Base-by-base conservation (phyloP, 2,888 invertebrate species). In the Acronicta leporina region DNA sequence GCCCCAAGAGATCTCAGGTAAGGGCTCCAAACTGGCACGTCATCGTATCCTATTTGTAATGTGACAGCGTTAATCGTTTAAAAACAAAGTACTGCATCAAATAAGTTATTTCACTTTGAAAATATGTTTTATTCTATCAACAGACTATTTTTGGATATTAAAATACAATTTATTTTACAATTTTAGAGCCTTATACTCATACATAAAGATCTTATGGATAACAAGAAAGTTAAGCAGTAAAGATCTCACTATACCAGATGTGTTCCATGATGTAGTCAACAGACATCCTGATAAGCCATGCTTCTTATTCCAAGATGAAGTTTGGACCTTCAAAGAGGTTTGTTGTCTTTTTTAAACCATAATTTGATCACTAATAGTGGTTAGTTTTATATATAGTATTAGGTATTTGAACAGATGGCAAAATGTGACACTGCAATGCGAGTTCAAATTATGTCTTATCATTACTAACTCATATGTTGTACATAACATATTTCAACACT, bases 281-380 rank as follows among this genome's bases (percentile, higher is more conserved):
- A 96, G 95, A 78, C 96, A 97, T 89, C 98, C 99, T 0, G 95
- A 98, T 74, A 98, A 98, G 91, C 90, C 96, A 16, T 97, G 98
- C 74, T 96, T 98, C 74, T 91, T 98, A 53, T 97, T 95, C 82
- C 97, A 98, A 87, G 97, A 97, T 83, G 96, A 97, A 94, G 95
- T 96, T 77, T 98, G 98, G 97, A 97, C 97, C 2, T 99, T 97
- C 87, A 95, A 96, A 77, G 96, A 98, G 95, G 97, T 98, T 60
- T 51, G 82, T 81, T 20, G n/a, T 55, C 10, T 0, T 13, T 38
- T 43, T 46, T 5, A 42, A 20, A 38, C 1, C 5, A 35, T 6
- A n/a, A n/a, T n/a, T n/a, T n/a, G n/a, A n/a, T n/a, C n/a, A n/a
- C n/a, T n/a, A n/a, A n/a, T n/a, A n/a, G n/a, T n/a, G n/a, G n/a